Base-by-base conservation (phyloP, 2,797 vertebrate species). In the Aeoliscus strigatus region DNA sequence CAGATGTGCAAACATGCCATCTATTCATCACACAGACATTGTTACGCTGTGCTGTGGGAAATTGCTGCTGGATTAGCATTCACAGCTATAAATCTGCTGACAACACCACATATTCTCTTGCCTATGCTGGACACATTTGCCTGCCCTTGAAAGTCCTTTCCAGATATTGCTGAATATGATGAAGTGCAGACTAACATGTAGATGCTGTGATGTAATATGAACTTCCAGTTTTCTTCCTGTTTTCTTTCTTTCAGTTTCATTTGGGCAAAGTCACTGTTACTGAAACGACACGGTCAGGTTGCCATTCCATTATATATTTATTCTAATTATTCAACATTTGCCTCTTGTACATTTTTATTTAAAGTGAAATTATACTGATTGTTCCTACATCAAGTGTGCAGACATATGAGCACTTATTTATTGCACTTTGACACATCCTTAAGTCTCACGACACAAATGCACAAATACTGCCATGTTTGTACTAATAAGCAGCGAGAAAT, bases 391-490 rank as follows among this genome's bases (percentile, higher is more conserved):
- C n/a, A n/a, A n/a, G n/a, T 31, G 46, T 59, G 46, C 49, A 14
- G 37, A 58, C 32, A 16, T 17, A 36, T 14, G 53, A 49, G 45
- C 33, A 72, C 59, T 77, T 80, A 46, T 75, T 79, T 81, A 80
- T 82, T 84, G 77, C 80, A 84, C 80, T 86, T 84, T 82, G 82
- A 86, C 81, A 84, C 80, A 64, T 82, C 45, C 70, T 79, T 75
- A 69, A 70, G 65, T 48, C 56, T 45, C 28, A 37, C 48, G 48
- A 55, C 62, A 73, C 35, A 11, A 56, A 39, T 59, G 41, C 47
- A 73, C 48, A 55, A 43, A 51, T 36, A 46, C 48, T 65, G 60
- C 42, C 31, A 17, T 56, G 45, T 74, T 50, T 55, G 15, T 14
- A 70, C 50, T 77, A 74, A 28, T 74, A 78, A 81, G 74, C 2